Percentiles rank a stretch among this genome's conserved stretches.
Conservation (phyloP, 2,797 vertebrate species). For the Pitangus sulphuratus region DNA sequence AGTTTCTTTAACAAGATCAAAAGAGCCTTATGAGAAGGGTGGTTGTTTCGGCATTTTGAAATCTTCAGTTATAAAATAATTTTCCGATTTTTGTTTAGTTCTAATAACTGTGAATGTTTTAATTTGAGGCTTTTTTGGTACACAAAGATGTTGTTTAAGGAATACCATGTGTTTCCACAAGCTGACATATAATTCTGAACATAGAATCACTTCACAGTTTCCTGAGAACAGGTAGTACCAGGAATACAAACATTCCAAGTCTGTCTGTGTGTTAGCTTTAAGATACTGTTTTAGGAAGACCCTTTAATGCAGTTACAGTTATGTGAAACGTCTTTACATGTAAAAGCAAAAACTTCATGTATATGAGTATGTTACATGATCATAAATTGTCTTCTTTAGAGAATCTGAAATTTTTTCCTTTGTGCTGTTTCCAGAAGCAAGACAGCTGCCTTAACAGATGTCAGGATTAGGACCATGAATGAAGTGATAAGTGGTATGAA, state of each 20-base stretch:
- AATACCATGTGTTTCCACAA: background rate
- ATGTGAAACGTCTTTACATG: background rate
- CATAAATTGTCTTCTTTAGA: background rate
- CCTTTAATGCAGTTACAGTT: background rate
- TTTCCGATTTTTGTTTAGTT: background rate
- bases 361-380: background rate
- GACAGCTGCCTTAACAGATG: conserved; percentile 87
- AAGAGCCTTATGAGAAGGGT: background rate
- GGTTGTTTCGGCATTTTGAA: background rate
- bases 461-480: conserved; percentile 93
- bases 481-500: conserved; percentile 94
- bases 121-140: background rate
- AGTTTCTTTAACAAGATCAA: background rate
- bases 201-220: background rate
- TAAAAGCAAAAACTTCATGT: background rate
- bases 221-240: background rate
- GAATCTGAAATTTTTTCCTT: background rate
- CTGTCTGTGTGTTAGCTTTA: background rate
- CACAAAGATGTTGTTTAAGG: background rate
- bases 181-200: background rate
- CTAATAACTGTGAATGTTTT: background rate
- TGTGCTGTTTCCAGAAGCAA: conserved; percentile 79
- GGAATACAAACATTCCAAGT: background rate
- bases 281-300: background rate
- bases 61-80: background rate